phyloP scores from a whole-genome alignment of 2,113 vertebrate species.

The Mus pahari region DNA sequence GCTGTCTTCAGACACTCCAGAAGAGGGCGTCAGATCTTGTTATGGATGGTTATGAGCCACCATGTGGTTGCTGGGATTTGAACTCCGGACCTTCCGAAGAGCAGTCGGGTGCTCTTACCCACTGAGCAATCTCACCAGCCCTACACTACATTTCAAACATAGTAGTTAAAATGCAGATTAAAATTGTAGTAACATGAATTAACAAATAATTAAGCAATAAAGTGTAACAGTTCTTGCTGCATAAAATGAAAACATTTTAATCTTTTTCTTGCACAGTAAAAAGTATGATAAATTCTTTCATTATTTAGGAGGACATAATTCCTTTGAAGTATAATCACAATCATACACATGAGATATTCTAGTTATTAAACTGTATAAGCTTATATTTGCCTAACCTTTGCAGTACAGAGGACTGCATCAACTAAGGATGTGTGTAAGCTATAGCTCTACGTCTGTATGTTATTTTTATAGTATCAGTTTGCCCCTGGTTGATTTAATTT shows the following conservation, averaged over 20 bases:
- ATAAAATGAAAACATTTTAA: conserved; percentile 31
- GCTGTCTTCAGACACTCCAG: no score
- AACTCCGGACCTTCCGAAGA: no score
- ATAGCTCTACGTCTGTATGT: neutral
- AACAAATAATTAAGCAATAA: conserved; percentile 47
- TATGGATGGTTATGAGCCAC: no score
- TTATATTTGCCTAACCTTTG: neutral
- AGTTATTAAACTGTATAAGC: neutral
- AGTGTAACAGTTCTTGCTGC: neutral
- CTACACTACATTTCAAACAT: conserved; percentile 29
- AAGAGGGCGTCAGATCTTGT: no score
- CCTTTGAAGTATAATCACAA: neutral
- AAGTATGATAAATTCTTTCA: neutral
- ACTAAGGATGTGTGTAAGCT: neutral
- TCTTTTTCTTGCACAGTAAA: conserved; percentile 19
- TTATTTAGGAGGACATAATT: neutral
- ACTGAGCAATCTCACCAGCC: no score
- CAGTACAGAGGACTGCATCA: neutral
- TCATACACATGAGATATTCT: neutral
- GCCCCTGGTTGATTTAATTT: conserved; percentile 17
- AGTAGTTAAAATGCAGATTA: conserved; percentile 4
- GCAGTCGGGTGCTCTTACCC: no score
- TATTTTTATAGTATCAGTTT: neutral
- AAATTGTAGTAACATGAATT: neutral
- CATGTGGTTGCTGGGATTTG: no score